phyloP scores from a whole-genome alignment of 1,140 invertebrate species.

The Proales similis region DNA sequence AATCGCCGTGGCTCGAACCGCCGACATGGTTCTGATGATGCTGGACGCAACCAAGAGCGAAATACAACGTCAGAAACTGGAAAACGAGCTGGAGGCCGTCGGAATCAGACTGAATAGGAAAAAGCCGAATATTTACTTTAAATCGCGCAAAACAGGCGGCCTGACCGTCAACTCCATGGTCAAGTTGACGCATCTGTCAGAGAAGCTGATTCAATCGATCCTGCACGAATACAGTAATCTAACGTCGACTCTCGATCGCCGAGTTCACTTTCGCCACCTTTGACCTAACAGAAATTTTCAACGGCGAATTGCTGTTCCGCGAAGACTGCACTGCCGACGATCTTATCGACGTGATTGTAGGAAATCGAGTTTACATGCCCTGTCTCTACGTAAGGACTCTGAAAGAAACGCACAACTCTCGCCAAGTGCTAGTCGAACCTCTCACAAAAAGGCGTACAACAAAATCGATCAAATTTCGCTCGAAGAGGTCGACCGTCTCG shows the following conservation, averaged over 20 bases:
- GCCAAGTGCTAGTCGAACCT: neutral
- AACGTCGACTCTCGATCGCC: no score
- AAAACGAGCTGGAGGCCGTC: slow-evolving; percentile 87
- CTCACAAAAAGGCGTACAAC: slow-evolving; percentile 69
- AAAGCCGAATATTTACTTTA: slow-evolving; percentile 67
- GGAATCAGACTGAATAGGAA: slow-evolving; percentile 86
- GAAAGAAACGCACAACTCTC: no score
- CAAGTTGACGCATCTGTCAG: slow-evolving; percentile 81
- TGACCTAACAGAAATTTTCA: slow-evolving; percentile 74
- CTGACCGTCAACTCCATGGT: slow-evolving; percentile 96
- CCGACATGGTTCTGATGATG: slow-evolving; percentile 97
- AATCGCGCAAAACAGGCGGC: slow-evolving; percentile 92
- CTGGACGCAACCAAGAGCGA: slow-evolving; percentile 93
- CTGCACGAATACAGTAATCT: slow-evolving; percentile 81
- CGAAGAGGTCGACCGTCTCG: slow-evolving; percentile 92
- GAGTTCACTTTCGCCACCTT: slow-evolving; percentile 37
- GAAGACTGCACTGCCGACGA: slow-evolving; percentile 93
- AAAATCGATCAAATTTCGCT: slow-evolving; percentile 99
- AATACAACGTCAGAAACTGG: slow-evolving; percentile 75
- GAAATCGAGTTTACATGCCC: slow-evolving; percentile 90
- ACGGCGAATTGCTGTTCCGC: slow-evolving; percentile 86
- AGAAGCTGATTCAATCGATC: slow-evolving; percentile 96
- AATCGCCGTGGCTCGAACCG: slow-evolving; percentile 89
- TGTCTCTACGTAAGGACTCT: slow-evolving; percentile 85
- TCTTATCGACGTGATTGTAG: slow-evolving; percentile 96